Base-by-base conservation (phyloP, 2,888 invertebrate species). In the Cephus rjabovi region DNA sequence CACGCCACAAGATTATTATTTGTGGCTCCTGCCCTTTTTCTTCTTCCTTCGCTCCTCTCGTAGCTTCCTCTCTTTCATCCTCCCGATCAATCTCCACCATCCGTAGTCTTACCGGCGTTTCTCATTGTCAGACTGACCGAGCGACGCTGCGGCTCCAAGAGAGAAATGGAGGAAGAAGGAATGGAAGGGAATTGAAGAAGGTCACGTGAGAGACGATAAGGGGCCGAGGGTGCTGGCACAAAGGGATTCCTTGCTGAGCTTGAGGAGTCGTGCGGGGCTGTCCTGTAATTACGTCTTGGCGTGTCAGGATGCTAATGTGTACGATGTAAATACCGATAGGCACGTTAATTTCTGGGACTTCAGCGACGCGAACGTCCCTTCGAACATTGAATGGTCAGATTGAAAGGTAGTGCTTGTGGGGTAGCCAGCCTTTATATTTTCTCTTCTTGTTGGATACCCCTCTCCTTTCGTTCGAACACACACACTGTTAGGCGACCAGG, bases 301-400 rank as follows among this genome's bases (percentile, higher is more conserved):
- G 89, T 89, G 90, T 87, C 86, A 81, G 82, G 82, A 84, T 84
- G 85, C 85, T 90, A 89, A 89, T 89, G 88, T 86, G 85, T 86
- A 84, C 85, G 89, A 90, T 89, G 88, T 87, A 89, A 89, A 89
- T 89, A 87, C 87, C 87, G 89, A 90, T 90, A 89, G 85, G 23
- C 9, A 56, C 56, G 56, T 56, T 56, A 56, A 56, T 56, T 56
- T 56, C 56, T 56, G 9, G 23, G 56, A 56, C 23, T 56, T 23
- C 56, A 56, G 6, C 56, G 56, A 56, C 0, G 23, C 23, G 56
- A 56, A 56, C 9, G 56, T 56, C 56, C 56, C 9, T 56, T 56
- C 56, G 9, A 56, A 56, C 23, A 56, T 9, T 23, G 23, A 56
- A 56, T 9, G 56, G 56, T 56, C 56, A 56, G 23, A 56, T 56